Conservation (phyloP, 2,113 vertebrate genomes). For the Plecotus auritus region DNA sequence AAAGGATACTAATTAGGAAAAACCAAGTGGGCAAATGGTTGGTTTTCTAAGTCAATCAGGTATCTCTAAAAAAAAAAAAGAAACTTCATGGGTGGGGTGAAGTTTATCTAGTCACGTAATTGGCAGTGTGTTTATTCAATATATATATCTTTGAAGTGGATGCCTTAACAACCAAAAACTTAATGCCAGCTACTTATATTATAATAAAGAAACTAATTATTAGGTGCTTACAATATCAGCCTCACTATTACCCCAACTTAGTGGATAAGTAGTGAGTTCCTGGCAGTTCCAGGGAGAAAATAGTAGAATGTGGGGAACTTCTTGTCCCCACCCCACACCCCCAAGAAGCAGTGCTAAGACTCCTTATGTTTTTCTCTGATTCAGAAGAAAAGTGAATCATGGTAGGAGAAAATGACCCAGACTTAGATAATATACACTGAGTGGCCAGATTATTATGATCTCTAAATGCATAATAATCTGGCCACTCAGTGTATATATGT, state of each 20-base stretch:
- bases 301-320: not conserved
- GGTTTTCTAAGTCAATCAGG: not conserved
- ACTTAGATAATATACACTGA: not conserved
- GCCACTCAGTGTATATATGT: too few species aligned
- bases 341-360: not conserved
- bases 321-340: not conserved
- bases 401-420: not conserved
- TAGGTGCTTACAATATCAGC: not conserved
- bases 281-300: not conserved
- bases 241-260: not conserved
- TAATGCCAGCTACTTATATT: not conserved
- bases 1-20: not conserved
- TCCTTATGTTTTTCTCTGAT: not conserved
- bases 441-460: too few species aligned
- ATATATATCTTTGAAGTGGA: not conserved
- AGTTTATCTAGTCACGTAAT: not conserved
- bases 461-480: too few species aligned
- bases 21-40: not conserved
- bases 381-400: not conserved
- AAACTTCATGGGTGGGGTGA: not conserved
- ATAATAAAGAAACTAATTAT: not conserved
- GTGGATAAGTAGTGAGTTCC: not conserved
- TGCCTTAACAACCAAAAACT: not conserved
- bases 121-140: not conserved
- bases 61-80: not conserved